Conservation (phyloP, 2,113 vertebrate genomes). For the Callocephalon fimbriatum region DNA sequence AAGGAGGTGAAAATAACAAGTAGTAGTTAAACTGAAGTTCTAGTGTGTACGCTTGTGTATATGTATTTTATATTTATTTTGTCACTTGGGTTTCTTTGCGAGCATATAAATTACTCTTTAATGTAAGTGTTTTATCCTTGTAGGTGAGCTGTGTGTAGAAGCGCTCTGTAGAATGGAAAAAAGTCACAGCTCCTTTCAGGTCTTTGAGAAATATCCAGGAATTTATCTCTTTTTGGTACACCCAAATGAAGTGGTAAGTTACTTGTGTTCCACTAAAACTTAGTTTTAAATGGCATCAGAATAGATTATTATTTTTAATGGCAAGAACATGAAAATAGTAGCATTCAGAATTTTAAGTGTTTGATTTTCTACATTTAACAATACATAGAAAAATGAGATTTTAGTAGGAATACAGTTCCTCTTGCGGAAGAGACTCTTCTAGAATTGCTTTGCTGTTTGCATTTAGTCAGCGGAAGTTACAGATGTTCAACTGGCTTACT, state of each 20-base stretch:
- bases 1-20: neutral
- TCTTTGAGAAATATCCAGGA: slow-evolving; percentile 84
- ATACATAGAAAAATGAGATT: neutral
- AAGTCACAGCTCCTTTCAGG: slow-evolving; percentile 77
- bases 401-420: neutral
- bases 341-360: neutral
- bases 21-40: neutral
- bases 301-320: neutral
- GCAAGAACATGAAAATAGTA: neutral
- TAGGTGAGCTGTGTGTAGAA: slow-evolving; percentile 83
- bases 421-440: neutral
- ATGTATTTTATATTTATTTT: neutral
- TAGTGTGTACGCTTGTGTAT: rapidly evolving
- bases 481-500: neutral
- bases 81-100: neutral
- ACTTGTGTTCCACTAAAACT: neutral
- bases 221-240: slow-evolving; percentile 88
- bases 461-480: neutral
- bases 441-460: neutral
- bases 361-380: neutral
- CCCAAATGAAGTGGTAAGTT: slow-evolving; percentile 84
- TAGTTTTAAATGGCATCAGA: neutral
- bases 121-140: neutral
- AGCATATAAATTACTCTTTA: neutral
- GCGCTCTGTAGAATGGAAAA: slow-evolving; percentile 83